Percentiles rank a stretch among this genome's conserved stretches.
Evolutionary conservation across 2,113 vertebrate genomes (phyloP).

Genomic region (Dermatemys mawii): DNA sequence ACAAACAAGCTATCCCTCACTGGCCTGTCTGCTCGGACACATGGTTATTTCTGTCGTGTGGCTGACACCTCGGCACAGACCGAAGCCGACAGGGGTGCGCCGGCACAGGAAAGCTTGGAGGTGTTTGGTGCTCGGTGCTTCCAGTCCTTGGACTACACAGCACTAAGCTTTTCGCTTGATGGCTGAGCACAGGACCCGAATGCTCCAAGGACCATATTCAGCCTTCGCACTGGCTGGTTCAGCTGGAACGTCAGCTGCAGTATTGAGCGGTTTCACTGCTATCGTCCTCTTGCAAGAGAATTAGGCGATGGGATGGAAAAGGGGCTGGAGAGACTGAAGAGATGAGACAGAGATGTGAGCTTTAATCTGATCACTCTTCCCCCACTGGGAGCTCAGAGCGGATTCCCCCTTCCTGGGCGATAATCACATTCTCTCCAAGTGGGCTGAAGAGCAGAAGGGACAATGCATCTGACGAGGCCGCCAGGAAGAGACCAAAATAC

Average conservation of each 20-base stretch:
- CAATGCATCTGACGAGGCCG: rapidly evolving
- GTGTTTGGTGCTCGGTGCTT: too few species aligned
- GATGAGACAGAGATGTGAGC: not conserved
- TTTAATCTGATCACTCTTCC: not conserved
- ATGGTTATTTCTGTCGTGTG: not conserved
- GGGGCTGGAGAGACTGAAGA: not conserved
- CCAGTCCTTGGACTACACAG: too few species aligned
- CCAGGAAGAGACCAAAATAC: not conserved
- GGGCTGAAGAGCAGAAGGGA: not conserved
- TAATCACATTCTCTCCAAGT: not conserved
- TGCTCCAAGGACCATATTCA: too few species aligned
- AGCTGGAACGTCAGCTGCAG: too few species aligned
- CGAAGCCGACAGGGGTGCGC: not conserved
- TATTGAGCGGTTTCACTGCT: too few species aligned
- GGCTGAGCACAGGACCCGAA: too few species aligned
- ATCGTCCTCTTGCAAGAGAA: not conserved
- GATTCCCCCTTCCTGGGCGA: not conserved
- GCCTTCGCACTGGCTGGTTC: too few species aligned
- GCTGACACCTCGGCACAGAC: not conserved
- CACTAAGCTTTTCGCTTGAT: too few species aligned
- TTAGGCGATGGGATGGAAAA: rapidly evolving
- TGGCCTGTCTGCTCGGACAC: not conserved
- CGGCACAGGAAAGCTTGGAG: too few species aligned
- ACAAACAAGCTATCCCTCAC: rapidly evolving
- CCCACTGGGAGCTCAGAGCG: not conserved